Percentiles rank a stretch among this genome's conserved stretches.
These are phyloP conservation scores for Platichthys stellatus DNA, from an alignment of 2,113 vertebrate species.

Conservation along the genomic window DNA sequence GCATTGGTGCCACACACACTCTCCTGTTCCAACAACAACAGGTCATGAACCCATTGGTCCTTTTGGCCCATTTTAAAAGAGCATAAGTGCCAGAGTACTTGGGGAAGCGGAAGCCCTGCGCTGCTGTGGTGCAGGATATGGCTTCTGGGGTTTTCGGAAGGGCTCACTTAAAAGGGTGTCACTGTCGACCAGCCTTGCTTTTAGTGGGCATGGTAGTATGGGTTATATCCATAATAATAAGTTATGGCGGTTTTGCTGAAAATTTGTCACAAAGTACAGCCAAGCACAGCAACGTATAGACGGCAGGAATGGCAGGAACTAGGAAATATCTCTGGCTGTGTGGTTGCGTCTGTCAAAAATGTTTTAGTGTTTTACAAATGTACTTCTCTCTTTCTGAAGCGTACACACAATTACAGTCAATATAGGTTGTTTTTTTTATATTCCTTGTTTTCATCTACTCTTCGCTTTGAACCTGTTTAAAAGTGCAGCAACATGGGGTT, in stretches of 20 bases:
- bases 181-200: conserved; percentile 72
- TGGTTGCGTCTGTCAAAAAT: conserved; percentile 48
- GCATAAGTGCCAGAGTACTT: conserved; percentile 46
- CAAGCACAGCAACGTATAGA: conserved; percentile 59
- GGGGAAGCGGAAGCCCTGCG: conserved; percentile 69
- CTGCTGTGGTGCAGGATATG: conserved; percentile 81
- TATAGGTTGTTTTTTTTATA: not conserved
- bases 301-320: conserved; percentile 38
- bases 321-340: conserved; percentile 52
- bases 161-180: conserved; percentile 83
- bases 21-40: conserved; percentile 66
- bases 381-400: not conserved
- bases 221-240: conserved; percentile 71
- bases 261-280: conserved; percentile 72
- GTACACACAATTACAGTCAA: not conserved
- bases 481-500: not conserved
- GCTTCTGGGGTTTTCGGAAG: conserved; percentile 79
- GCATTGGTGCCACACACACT: conserved; percentile 22
- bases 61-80: conserved; percentile 66
- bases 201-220: conserved; percentile 68
- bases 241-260: conserved; percentile 72
- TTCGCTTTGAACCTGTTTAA: not conserved
- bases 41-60: conserved; percentile 21
- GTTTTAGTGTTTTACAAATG: conserved; percentile 1
- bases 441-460: too few relatives aligned